phyloP scores from a whole-genome alignment of 2,888 invertebrate species.

The Chrysomela aeneicollis region DNA sequence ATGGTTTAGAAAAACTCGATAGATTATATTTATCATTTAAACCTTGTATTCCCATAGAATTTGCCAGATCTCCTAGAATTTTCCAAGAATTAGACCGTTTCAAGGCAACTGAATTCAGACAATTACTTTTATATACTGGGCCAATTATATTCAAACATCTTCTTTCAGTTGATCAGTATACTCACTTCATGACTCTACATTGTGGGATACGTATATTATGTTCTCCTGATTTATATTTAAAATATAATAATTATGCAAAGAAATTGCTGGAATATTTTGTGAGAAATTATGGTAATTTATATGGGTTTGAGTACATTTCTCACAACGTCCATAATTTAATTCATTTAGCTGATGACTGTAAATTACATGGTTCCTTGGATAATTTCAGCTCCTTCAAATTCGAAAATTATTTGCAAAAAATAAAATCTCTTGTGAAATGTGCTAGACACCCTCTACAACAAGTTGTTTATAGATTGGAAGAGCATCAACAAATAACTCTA shows the following conservation, averaged over 20 bases:
- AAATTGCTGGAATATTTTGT: conserved; percentile 40
- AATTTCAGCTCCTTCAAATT: conserved; percentile 39
- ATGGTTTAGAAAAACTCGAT: too few species aligned
- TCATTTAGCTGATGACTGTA: conserved; percentile 36
- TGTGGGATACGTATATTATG: conserved; percentile 40
- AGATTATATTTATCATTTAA: too few species aligned
- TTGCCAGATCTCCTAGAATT: conserved; percentile 9
- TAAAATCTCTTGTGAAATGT: background rate
- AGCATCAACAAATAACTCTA: too few species aligned
- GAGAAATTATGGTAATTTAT: conserved; percentile 30
- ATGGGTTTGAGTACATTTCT: conserved; percentile 35
- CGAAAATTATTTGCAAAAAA: conserved; percentile 31
- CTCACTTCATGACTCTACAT: conserved; percentile 39
- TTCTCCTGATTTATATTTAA: conserved; percentile 2
- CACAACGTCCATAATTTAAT: conserved; percentile 43
- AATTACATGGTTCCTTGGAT: conserved; percentile 33
- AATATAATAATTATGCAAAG: conserved; percentile 34
- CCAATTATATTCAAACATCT: conserved; percentile 38
- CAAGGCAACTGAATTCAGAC: conserved; percentile 45
- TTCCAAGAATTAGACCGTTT: too few species aligned
- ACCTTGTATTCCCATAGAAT: too few species aligned
- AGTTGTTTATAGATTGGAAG: too few species aligned
- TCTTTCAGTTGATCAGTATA: conserved; percentile 29
- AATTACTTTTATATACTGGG: conserved; percentile 43
- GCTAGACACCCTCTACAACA: too few species aligned